Base-by-base conservation (phyloP, 2,888 invertebrate genomes). In the Harpagoxenus sublaevis region DNA sequence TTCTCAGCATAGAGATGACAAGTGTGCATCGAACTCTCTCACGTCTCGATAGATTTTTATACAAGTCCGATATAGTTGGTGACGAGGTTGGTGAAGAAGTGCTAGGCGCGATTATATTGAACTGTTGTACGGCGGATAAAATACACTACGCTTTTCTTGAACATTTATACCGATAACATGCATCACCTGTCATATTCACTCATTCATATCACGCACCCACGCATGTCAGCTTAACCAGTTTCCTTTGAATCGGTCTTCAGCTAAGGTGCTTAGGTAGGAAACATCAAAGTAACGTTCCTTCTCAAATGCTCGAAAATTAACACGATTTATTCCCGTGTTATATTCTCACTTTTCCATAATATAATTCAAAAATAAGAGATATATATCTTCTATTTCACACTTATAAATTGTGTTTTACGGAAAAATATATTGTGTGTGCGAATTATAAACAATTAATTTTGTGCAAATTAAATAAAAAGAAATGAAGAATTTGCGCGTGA, bases 401-500 rank as follows among this genome's bases (percentile, higher is more conserved):
- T 65, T 45, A 15, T 3, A 28, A 53, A 66, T 74, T 62, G 23
- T n/a, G 35, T 82, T 68, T 71, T 48, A 62, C 42, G 73, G 74
- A 87, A 78, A 73, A 63, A 12, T 65, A 28, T 45, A 42, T 6
- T 2, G 9, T 31, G 28, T 1, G 31, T 5, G 48, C 15, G 9
- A 6, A 51, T 35, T 23, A 48, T 75, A 18, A 63, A 42, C 18
- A 42, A 10, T n/a, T 55, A 48, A 79, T 23, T 12, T 35, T 15
- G 83, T 23, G 35, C 35, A 55, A 78, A 45, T 5, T 12, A 45
- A 83, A 79, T 57, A 51, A 51, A 79, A 79, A 15, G n/a, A 18
- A 31, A 79, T 4, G 42, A 31, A 31, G 12, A 79, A 70, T 53
- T 78, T 39, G 48, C 65, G 62, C 77, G 83, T 78, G 48, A 45